Evolutionary conservation across 2,797 vertebrate species (phyloP), one percentile per base, ranked within the genome.

Genomic region (Neopelma chrysocephalum): DNA sequence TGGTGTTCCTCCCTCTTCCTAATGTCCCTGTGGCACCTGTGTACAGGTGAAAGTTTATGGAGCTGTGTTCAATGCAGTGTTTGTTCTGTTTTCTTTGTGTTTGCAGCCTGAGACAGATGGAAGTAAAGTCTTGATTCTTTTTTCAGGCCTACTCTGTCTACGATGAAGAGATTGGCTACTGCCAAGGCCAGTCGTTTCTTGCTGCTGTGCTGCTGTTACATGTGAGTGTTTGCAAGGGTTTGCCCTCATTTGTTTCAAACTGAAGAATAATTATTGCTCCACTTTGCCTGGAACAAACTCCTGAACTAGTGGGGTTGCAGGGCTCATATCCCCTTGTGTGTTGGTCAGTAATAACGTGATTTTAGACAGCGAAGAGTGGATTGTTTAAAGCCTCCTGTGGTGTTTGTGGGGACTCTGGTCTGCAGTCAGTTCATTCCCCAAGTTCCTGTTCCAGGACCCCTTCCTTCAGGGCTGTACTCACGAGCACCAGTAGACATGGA

Each of bases 81-180:
- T 79, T 31, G 31, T 26, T 84, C 66, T 73, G 23, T 53, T 79
- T 29, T 36, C 50, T 58, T 81, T 88, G 48, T 61, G 38, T 69
- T 43, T 62, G 36, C 29, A 58, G 38, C 43, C 77, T 1, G 4
- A 43, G 29, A 54, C 43, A 34, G 45, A 42, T 26, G 6, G 0
- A 5, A 62, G 19, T 90, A 40, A 91, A 69, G 27, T 64, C 23
- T 60, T 61, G 17, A 34, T 90, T 93, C 58, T 68, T 34, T 93
- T 95, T 94, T 29, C 91, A 99, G 99, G 99, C 99, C 31, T 99
- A 99, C 95, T 99, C 99, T 56, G 99, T 99, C 91, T 99, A 99
- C n/a, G 99, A 99, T 83, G 98, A 99, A 95, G 99, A 99, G 98
- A 99, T 99, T 56, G 99, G 99, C 62, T 99, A 99, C 97, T 99